Evolutionary conservation across 2,113 vertebrate species (phyloP).

Genomic region (Myotis yumanensis): DNA sequence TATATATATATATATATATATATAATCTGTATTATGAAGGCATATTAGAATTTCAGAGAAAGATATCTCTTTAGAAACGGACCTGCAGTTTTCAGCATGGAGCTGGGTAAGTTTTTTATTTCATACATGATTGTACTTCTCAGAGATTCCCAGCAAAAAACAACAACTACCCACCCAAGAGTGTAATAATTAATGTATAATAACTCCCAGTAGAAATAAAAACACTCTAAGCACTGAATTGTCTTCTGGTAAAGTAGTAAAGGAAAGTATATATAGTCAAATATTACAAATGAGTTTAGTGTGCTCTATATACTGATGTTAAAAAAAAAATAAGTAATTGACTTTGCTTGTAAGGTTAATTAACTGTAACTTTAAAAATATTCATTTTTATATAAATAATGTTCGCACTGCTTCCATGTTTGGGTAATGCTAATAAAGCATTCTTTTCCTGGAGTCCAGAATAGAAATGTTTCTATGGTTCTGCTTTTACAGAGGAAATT

Average conservation of each 20-base stretch:
- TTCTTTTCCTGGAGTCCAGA: constrained; percentile 68
- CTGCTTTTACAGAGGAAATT: constrained; percentile 82
- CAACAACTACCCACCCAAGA: neutral
- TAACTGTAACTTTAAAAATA: constrained; percentile 53
- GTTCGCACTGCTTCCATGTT: constrained; percentile 35
- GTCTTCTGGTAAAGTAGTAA: constrained; percentile 42
- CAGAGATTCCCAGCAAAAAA: neutral
- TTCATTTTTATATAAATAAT: constrained; percentile 62
- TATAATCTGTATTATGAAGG: neutral
- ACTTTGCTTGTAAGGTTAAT: constrained; percentile 71
- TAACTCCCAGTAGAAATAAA: constrained; percentile 55
- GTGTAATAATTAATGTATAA: neutral
- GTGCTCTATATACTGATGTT: neutral
- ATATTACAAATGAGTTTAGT: constrained; percentile 19
- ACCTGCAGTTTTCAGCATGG: neutral
- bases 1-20: neutral
- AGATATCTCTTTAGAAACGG: neutral
- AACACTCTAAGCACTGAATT: neutral
- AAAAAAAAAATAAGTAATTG: constrained; percentile 52
- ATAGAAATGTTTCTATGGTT: constrained; percentile 79
- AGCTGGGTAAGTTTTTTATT: neutral
- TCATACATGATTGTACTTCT: neutral
- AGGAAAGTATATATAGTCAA: neutral
- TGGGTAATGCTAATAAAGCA: constrained; percentile 72
- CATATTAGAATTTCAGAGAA: constrained; percentile 2